Base-by-base conservation (phyloP, 1,140 invertebrate species). In the Bombyx mandarina region DNA sequence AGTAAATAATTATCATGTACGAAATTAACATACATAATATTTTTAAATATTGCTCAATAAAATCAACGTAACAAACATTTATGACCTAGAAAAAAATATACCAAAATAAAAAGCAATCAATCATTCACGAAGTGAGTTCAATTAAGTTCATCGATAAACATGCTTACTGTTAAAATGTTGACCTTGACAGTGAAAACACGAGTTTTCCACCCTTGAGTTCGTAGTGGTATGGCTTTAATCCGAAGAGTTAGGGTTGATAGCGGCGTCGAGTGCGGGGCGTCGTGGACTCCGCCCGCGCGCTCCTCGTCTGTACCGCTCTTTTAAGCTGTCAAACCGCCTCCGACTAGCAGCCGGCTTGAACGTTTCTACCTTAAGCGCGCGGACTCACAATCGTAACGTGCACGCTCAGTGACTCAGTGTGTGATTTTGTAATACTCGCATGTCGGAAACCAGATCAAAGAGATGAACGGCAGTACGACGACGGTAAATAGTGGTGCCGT, bases 401-500 rank as follows among this genome's bases (percentile, higher is more conserved):
- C 65, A 70, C 76, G 70, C 67, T 71, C 70, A 67, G 77, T 83
- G 82, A 80, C 64, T 74, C 69, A 74, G 78, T 82, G 80, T 78
- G 74, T 81, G 67, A 72, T 72, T 75, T 75, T 70, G 72, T 75
- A 66, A 62, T 63, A 75, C 67, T 79, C 78, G 81, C 69, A 84
- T 86, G 82, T 75, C 80, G 77, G 71, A 68, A 69, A 67, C 67
- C 43, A 74, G 60, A 53, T 63, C 61, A 64, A 71, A 67, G 81
- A 77, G 75, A 86, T 88, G 85, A 88, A 88, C 82, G 80, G 82
- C 74, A 85, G 80, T 61, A 81, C 81, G 69, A 82, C 82, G 68
- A 87, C 84, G 75, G 73, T 83, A 69, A 84, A 82, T 69, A 75
- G 78, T 63, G 74, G 70, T 60, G 73, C 82, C 77, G 77, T 87